These are phyloP conservation scores for Tetramorium bicarinatum DNA, from an alignment of 2,888 invertebrate species.

Conservation along the genomic window DNA sequence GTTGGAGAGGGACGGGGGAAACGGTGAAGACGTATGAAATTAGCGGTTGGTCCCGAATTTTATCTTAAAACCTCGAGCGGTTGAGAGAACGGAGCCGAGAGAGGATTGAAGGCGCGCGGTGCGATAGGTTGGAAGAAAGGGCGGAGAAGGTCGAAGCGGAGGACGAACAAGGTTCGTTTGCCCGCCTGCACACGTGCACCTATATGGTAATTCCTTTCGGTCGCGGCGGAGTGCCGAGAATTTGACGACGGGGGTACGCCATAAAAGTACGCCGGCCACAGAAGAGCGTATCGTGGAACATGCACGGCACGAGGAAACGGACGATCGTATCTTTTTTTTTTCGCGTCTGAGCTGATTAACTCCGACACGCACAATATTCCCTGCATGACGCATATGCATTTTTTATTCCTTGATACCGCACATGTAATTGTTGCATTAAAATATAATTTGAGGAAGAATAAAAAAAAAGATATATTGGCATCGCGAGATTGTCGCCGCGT, in stretches of 20 bases:
- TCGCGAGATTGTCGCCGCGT: neutral
- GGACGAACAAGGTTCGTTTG: slow-evolving; percentile 60
- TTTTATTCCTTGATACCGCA: neutral
- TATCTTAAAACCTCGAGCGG: slow-evolving; percentile 50
- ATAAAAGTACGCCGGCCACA: slow-evolving; percentile 65
- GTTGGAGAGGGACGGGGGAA: slow-evolving; percentile 25
- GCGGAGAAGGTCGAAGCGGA: slow-evolving; percentile 56
- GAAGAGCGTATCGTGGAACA: slow-evolving; percentile 35
- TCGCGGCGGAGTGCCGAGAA: slow-evolving; percentile 75
- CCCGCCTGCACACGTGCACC: slow-evolving; percentile 68
- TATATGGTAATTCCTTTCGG: slow-evolving; percentile 73
- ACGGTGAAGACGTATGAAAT: slow-evolving; percentile 36
- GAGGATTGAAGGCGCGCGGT: slow-evolving; percentile 42
- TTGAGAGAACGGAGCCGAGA: slow-evolving; percentile 34
- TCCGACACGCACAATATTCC: slow-evolving; percentile 13
- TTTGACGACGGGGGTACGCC: slow-evolving; percentile 63
- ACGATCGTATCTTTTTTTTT: slow-evolving; percentile 25
- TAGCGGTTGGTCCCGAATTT: slow-evolving; percentile 47
- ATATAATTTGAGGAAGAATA: neutral
- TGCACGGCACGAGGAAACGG: slow-evolving; percentile 24
- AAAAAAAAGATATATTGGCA: neutral
- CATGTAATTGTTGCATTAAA: slow-evolving; percentile 11
- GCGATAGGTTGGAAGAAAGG: slow-evolving; percentile 48
- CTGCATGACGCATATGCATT: neutral
- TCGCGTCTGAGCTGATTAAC: slow-evolving; percentile 34